Conservation (phyloP, 2,113 vertebrate genomes). For the Mirounga angustirostris region DNA sequence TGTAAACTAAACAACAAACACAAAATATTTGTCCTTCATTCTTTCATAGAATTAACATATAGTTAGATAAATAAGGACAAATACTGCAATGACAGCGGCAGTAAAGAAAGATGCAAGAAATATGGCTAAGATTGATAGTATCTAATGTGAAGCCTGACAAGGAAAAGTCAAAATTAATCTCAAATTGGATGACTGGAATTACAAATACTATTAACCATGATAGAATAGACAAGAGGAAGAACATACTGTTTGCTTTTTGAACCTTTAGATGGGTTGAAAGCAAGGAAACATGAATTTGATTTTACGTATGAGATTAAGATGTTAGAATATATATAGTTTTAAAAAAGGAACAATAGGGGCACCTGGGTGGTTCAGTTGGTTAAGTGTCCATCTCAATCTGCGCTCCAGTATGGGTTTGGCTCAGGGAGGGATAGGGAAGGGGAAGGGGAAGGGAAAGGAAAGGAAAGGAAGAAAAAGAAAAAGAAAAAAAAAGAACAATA, state of each 20-base stretch:
- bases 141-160: background rate
- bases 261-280: background rate
- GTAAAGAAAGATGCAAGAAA: background rate
- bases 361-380: background rate
- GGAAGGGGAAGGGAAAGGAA: too few species aligned
- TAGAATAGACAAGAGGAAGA: background rate
- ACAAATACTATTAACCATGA: background rate
- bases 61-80: slow-evolving; percentile 47
- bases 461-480: background rate
- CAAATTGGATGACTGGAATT: slow-evolving; percentile 17
- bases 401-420: background rate
- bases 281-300: background rate
- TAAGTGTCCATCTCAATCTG: background rate
- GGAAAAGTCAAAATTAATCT: slow-evolving; percentile 30
- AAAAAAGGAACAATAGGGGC: background rate
- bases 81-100: background rate
- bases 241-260: background rate
- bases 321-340: background rate
- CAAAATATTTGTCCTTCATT: background rate
- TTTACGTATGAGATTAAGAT: background rate
- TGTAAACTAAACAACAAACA: background rate
- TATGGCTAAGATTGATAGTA: background rate
- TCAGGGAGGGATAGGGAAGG: too few species aligned
- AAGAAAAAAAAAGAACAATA: background rate
- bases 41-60: background rate